These are phyloP conservation scores for Acleris holmiana DNA, from an alignment of 2,888 invertebrate genomes.

Conservation along the genomic window DNA sequence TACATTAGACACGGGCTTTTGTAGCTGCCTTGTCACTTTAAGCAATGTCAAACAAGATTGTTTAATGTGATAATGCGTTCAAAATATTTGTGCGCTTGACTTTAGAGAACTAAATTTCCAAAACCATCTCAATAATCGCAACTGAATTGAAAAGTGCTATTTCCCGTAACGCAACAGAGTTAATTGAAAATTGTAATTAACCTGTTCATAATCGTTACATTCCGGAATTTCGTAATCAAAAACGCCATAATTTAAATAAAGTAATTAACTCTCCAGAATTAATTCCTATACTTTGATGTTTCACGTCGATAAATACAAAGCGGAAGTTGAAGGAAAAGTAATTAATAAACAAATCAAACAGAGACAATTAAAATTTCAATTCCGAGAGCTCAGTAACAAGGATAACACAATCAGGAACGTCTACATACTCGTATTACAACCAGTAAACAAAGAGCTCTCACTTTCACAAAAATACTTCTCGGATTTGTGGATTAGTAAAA, in stretches of 20 bases:
- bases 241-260: conserved; percentile 5
- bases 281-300: conserved; percentile 30
- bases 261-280: conserved; percentile 15
- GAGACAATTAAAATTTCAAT: conserved; percentile 35
- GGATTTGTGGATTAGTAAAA: not conserved
- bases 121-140: too few relatives aligned
- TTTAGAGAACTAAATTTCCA: too few relatives aligned
- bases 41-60: too few relatives aligned
- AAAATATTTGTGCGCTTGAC: too few relatives aligned
- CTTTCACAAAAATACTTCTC: not conserved
- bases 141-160: too few relatives aligned
- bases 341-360: conserved; percentile 36
- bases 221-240: not conserved
- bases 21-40: too few relatives aligned
- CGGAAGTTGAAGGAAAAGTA: conserved; percentile 35
- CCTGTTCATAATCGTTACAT: too few relatives aligned
- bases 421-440: conserved; percentile 3
- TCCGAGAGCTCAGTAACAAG: conserved; percentile 17
- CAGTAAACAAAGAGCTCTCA: conserved; percentile 2
- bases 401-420: conserved; percentile 22
- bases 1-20: too few relatives aligned
- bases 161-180: too few relatives aligned
- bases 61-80: too few relatives aligned
- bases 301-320: conserved; percentile 23
- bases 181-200: too few relatives aligned